Percentiles rank a stretch among this genome's conserved stretches.
Evolutionary conservation across 2,888 invertebrate genomes (phyloP).

Genomic region (Liopterus haemorrhoidalis): DNA sequence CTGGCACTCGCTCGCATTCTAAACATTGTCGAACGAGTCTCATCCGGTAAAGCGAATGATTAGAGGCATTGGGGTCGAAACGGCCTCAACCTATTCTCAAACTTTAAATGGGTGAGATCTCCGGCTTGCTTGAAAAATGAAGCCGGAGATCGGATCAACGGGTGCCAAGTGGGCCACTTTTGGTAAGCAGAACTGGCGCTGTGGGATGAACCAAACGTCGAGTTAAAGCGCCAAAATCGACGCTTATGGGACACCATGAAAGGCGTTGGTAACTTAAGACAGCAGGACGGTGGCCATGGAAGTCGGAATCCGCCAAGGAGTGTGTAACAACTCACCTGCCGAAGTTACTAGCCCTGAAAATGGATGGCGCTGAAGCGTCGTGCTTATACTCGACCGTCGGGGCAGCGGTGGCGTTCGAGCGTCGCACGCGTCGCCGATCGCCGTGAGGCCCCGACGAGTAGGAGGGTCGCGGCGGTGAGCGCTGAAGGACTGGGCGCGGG

Average conservation of each 20-base stretch:
- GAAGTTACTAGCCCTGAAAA: constrained; percentile 60
- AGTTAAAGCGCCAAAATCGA: constrained; percentile 61
- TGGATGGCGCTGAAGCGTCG: constrained; percentile 57
- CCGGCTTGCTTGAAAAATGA: constrained; percentile 54
- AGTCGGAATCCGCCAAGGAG: constrained; percentile 63
- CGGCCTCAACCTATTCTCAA: constrained; percentile 70
- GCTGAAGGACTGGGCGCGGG: constrained; percentile 56
- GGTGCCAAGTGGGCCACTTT: constrained; percentile 66
- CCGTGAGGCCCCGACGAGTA: constrained; percentile 57
- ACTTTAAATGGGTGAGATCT: constrained; percentile 70
- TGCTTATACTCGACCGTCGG: constrained; percentile 49
- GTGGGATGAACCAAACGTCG: constrained; percentile 70
- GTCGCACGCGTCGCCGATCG: constrained; percentile 21
- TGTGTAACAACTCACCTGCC: constrained; percentile 57
- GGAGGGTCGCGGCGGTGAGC: constrained; percentile 52
- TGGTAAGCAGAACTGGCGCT: constrained; percentile 77
- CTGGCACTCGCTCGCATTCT: constrained; percentile 47
- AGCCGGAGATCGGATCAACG: constrained; percentile 44
- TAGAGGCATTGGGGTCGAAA: constrained; percentile 65
- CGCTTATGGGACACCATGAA: constrained; percentile 57
- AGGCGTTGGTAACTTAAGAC: constrained; percentile 51
- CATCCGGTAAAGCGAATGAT: constrained; percentile 71
- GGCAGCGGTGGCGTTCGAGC: constrained; percentile 40
- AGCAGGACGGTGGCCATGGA: constrained; percentile 72
- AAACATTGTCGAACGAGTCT: constrained; percentile 45